Evolutionary conservation across 1,140 invertebrate species (phyloP), one percentile per base, ranked within the genome.

Genomic region (Meloidogyne exigua): DNA sequence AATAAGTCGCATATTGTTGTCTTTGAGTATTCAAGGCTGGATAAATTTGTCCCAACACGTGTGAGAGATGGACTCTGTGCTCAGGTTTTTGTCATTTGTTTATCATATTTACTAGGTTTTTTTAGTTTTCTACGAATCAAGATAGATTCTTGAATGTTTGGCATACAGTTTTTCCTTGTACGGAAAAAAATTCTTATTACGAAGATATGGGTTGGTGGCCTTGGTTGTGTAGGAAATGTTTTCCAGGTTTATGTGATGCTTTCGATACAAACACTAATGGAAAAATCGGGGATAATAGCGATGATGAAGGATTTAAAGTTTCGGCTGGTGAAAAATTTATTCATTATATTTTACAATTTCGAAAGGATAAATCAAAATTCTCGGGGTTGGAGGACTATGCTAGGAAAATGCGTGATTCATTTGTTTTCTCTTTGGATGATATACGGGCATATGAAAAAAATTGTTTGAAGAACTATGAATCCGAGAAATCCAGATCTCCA

Each of bases 271-370:
- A 21, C 4, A n/a, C 49, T n/a, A 57, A 57, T 57, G 49, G n/a
- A 57, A 57, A n/a, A n/a, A 57, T 57, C 4, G n/a, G 5, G 9
- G 49, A n/a, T 4, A 57, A 57, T n/a, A 57, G 0, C n/a, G 7
- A 57, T 57, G n/a, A 12, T 12, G 49, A 57, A 57, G n/a, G n/a
- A 57, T n/a, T 5, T 57, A n/a, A n/a, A 57, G 49, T 57, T 57
- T 57, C 49, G 18, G 49, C 49, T 1, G 49, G 49, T 9, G 49
- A 57, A 57, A 57, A 57, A 57, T 57, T 57, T 57, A 57, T 57
- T 57, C 49, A 57, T 57, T 57, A 57, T 57, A 57, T 57, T 57
- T 57, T 57, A 57, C 49, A 57, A 57, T 57, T 57, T 57, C 49
- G n/a, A 57, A 57, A 57, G 49, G 49, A 57, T 57, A 57, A 57